These are phyloP conservation scores for Xiphorhynchus erythropygius DNA, from an alignment of 2,797 vertebrate species.

Conservation along the genomic window DNA sequence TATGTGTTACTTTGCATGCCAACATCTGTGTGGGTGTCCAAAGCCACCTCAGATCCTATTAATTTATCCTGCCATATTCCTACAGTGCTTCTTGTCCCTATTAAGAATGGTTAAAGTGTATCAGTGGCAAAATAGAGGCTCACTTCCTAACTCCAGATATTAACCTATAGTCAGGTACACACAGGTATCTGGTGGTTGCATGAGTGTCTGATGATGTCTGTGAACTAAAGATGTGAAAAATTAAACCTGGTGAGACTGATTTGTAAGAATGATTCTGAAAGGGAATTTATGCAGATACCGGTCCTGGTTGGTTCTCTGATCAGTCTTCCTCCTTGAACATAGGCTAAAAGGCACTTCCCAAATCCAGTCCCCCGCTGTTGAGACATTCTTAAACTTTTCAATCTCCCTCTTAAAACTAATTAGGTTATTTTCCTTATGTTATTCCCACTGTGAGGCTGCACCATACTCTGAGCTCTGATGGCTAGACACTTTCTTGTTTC, in stretches of 20 bases:
- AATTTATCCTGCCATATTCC: background rate
- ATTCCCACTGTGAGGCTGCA: slow-evolving; percentile 48
- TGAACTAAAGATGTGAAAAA: background rate
- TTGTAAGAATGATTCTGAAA: background rate
- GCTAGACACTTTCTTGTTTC: slow-evolving; percentile 25
- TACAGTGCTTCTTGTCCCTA: background rate
- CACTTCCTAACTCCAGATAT: background rate
- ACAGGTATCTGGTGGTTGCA: background rate
- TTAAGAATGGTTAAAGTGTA: background rate
- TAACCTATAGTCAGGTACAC: background rate
- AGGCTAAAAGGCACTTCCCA: slow-evolving; percentile 55
- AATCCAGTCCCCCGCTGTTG: slow-evolving; percentile 55
- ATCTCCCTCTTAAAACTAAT: slow-evolving; percentile 58
- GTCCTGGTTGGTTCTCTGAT: background rate
- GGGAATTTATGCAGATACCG: background rate
- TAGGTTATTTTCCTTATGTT: slow-evolving; percentile 61
- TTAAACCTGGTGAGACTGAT: background rate
- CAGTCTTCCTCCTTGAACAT: background rate
- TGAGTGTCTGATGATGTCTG: background rate
- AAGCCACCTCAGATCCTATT: background rate
- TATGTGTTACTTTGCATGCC: background rate
- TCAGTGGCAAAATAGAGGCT: background rate
- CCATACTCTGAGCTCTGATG: background rate
- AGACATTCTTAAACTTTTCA: slow-evolving; percentile 56
- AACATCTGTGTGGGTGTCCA: background rate